These are phyloP conservation scores for Myotis myotis DNA, from an alignment of 2,797 vertebrate species.

Conservation along the genomic window DNA sequence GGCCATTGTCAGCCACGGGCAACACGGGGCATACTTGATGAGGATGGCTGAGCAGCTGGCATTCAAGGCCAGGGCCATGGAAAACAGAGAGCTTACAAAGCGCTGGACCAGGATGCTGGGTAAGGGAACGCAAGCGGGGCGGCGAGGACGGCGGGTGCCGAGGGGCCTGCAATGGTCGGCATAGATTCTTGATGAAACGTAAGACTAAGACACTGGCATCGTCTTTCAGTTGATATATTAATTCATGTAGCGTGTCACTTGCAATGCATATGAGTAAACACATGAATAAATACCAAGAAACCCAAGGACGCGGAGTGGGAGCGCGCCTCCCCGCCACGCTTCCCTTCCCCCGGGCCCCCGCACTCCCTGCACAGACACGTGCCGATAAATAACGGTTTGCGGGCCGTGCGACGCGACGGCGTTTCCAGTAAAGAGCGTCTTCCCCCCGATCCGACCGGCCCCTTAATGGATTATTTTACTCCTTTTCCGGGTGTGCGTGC, in stretches of 20 bases:
- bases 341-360: neutral
- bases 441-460: slow-evolving; percentile 61
- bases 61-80: fast-evolving
- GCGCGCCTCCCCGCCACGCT: neutral
- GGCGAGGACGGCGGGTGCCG: fast-evolving
- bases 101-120: neutral
- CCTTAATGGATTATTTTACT: slow-evolving; percentile 67
- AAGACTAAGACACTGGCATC: neutral
- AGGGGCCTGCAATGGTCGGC: fast-evolving
- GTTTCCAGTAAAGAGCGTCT: slow-evolving; percentile 53
- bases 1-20: neutral
- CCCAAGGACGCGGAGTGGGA: fast-evolving
- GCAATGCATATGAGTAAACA: neutral
- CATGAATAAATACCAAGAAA: neutral
- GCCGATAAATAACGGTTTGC: slow-evolving; percentile 43
- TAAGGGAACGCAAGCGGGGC: fast-evolving
- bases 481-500: slow-evolving; percentile 32
- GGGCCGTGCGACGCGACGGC: slow-evolving; percentile 23
- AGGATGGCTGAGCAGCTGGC: neutral
- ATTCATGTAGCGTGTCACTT: neutral
- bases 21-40: neutral
- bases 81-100: neutral
- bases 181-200: neutral
- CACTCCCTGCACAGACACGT: neutral
- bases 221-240: neutral